A percentile compares a stretch with the other conserved stretches of the same genome.
phyloP scores from a whole-genome alignment of 1,140 invertebrate genomes.

The Ips nitidus region DNA sequence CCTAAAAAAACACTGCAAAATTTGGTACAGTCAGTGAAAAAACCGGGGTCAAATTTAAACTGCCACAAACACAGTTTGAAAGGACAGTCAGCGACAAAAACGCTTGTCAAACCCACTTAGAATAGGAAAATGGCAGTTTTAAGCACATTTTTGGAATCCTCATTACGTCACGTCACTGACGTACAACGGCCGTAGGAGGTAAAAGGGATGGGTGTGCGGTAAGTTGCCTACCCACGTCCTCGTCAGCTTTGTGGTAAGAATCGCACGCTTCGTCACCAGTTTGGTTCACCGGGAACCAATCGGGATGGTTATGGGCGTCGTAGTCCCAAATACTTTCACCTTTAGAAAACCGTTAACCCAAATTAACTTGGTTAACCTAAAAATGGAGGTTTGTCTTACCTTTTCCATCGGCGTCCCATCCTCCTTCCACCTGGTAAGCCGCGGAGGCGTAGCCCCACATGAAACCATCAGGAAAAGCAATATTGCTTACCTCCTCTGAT shows the following conservation, averaged over 20 bases:
- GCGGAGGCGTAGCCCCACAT: slow-evolving; percentile 58
- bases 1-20: too few species aligned
- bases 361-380: background rate
- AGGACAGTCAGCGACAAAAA: too few species aligned
- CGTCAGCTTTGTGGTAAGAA: slow-evolving; percentile 60
- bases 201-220: background rate
- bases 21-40: too few species aligned
- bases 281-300: slow-evolving; percentile 55
- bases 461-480: slow-evolving; percentile 56
- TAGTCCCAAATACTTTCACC: slow-evolving; percentile 59
- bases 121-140: too few species aligned
- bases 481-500: slow-evolving; percentile 35
- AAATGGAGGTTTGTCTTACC: background rate
- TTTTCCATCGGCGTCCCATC: slow-evolving; percentile 58
- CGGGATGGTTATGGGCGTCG: slow-evolving; percentile 55
- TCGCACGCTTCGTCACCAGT: slow-evolving; percentile 61
- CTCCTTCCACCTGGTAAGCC: slow-evolving; percentile 62
- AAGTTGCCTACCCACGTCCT: slow-evolving; percentile 52
- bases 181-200: background rate
- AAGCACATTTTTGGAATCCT: too few species aligned
- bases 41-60: too few species aligned
- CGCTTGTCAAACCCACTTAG: too few species aligned
- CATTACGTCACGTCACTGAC: background rate
- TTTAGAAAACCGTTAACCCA: background rate
- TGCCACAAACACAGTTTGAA: too few species aligned